Conservation (phyloP, 2,797 vertebrate genomes). For the Rachycentron canadum region DNA sequence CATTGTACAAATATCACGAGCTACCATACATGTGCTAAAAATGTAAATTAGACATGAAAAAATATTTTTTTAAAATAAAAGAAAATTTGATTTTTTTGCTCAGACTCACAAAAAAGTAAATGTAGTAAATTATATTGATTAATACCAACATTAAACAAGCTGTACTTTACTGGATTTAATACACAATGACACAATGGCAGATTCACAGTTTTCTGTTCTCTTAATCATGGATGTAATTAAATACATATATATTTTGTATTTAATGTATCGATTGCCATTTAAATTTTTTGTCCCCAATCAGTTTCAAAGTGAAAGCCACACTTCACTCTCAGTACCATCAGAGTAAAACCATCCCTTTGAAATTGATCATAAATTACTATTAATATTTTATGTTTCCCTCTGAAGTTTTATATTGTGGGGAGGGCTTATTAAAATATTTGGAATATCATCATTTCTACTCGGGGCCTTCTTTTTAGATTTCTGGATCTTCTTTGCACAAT, state of each 20-base stretch:
- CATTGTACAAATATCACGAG: neutral
- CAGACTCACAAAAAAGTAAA: neutral
- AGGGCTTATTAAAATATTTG: slow-evolving; percentile 2
- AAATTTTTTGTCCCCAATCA: neutral
- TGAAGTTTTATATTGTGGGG: slow-evolving; percentile 2
- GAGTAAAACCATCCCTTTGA: slow-evolving; percentile 33
- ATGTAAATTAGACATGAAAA: neutral
- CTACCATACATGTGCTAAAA: slow-evolving; percentile 1
- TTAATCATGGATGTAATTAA: neutral
- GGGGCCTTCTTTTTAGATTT: neutral
- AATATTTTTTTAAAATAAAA: no score
- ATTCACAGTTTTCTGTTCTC: no score
- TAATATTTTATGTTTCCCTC: slow-evolving; percentile 9
- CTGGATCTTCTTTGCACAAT: slow-evolving; percentile 21
- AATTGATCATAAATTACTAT: slow-evolving; percentile 20
- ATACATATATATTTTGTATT: neutral
- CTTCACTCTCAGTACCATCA: slow-evolving; percentile 8
- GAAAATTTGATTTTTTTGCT: neutral
- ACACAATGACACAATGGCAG: no score
- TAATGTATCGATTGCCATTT: neutral
- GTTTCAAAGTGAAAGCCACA: slow-evolving; percentile 33
- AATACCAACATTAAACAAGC: slow-evolving; percentile 3
- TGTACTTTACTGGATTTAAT: neutral
- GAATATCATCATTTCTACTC: neutral
- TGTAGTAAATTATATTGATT: neutral